Conservation (phyloP, 2,113 vertebrate species). For the Otus sunia region DNA sequence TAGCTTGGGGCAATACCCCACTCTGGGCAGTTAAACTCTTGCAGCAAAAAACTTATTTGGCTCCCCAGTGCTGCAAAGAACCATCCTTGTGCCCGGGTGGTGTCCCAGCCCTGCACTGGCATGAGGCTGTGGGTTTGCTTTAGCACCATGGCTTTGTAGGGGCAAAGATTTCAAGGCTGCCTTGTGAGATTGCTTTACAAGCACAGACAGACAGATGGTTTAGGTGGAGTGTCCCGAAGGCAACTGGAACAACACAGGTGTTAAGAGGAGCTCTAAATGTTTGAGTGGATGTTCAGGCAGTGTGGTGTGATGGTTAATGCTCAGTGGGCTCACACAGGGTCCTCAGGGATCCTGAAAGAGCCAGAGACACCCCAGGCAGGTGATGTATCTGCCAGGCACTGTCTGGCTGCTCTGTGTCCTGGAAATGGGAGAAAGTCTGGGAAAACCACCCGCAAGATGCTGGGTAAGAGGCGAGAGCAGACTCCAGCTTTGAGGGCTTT, state of each 20-base stretch:
- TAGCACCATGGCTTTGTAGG: not conserved
- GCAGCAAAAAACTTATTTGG: not conserved
- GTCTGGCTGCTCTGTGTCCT: not conserved
- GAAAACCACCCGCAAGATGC: not conserved
- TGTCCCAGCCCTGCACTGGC: not conserved
- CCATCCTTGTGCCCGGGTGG: rapidly evolving
- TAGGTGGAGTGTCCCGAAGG: not conserved
- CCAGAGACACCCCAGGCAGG: not conserved
- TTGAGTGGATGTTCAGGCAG: not conserved
- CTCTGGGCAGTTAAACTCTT: not conserved
- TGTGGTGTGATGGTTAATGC: not conserved
- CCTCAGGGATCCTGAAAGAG: not conserved
- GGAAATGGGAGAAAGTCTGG: not conserved
- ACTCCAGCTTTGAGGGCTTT: not conserved
- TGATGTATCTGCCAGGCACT: rapidly evolving
- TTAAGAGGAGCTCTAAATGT: constrained; percentile 16
- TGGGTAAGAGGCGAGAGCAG: rapidly evolving
- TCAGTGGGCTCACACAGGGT: not conserved
- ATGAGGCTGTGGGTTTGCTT: not conserved
- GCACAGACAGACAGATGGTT: not conserved
- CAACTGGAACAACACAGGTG: not conserved
- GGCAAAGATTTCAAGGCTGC: not conserved
- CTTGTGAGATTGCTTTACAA: not conserved
- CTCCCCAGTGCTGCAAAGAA: not conserved
- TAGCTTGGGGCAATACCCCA: no score